Evolutionary conservation across 2,888 invertebrate species (phyloP).

Genomic region (Iselma pallidipennis): DNA sequence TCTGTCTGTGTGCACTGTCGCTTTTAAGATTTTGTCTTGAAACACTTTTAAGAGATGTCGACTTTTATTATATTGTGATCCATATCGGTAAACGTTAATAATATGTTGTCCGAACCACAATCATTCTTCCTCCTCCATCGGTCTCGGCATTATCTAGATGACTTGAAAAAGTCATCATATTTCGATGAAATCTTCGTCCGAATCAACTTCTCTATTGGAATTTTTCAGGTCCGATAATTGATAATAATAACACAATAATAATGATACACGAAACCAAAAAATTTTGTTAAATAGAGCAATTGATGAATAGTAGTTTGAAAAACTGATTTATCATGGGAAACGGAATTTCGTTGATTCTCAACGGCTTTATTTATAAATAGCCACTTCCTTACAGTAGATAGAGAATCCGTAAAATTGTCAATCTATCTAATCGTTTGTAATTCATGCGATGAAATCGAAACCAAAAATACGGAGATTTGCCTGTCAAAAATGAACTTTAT

Average conservation of each 20-base stretch:
- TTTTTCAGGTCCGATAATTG: neutral
- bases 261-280: neutral
- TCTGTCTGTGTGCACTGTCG: slow-evolving; percentile 12
- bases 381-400: neutral
- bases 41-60: slow-evolving; percentile 31
- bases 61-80: slow-evolving; percentile 35
- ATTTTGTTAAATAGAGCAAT: no score
- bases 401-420: neutral
- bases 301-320: neutral
- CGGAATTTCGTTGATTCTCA: neutral
- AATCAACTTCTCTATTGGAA: neutral
- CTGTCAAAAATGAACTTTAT: neutral
- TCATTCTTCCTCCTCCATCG: slow-evolving; percentile 20
- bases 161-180: slow-evolving; percentile 16
- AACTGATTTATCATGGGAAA: slow-evolving; percentile 2
- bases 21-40: slow-evolving; percentile 14
- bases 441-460: neutral
- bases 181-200: slow-evolving; percentile 2
- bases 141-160: slow-evolving; percentile 26
- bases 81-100: slow-evolving; percentile 38
- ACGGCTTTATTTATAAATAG: neutral
- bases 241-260: neutral
- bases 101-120: slow-evolving; percentile 28
- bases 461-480: neutral
- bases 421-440: neutral